Evolutionary conservation across 1,140 invertebrate genomes (phyloP), one percentile per base, ranked within the genome.

Genomic region (Forficula auricularia): DNA sequence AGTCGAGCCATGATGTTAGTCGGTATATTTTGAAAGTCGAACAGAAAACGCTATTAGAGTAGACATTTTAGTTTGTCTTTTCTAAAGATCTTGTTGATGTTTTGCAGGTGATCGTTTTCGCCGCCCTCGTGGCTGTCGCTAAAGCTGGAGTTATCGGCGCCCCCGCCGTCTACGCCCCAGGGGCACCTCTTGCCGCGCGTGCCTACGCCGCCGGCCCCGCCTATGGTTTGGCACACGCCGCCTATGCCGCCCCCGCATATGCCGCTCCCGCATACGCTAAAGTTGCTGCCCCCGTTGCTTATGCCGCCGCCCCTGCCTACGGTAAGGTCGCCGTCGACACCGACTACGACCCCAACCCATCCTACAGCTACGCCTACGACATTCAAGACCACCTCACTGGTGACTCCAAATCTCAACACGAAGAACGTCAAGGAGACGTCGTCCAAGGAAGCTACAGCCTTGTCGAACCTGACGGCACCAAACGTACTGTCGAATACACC

Each of bases 401-500:
- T 0, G 67, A 71, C 46, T 57, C 58, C 14, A 71, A 71, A 52
- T 62, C 55, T 36, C 66, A 69, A 45, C 58, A 66, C 33, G 68
- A 71, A 45, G 57, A 55, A 20, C 62, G 67, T 0, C 34, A 36
- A 36, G 34, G 34, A 36, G 34, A 36, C n/a, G 67, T 68, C 48
- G 60, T 62, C 3, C 54, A 56, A 3, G 61, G 61, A 3, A 52
- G 52, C 20, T 63, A 63, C 42, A 55, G 53, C 6, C 46, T 63
- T 0, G 50, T 61, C 13, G 63, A 65, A 20, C 54, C 63, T 16
- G 62, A 65, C 49, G 62, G 62, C 14, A 55, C 55, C 19, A 64
- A 70, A 50, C 68, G 78, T 45, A 74, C 74, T 48, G 78, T 80
- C 38, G 71, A 78, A 22, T 82, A 82, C 61, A 77, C 51, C 10